Conservation (phyloP, 2,888 invertebrate genomes). For the Hesperia comma region DNA sequence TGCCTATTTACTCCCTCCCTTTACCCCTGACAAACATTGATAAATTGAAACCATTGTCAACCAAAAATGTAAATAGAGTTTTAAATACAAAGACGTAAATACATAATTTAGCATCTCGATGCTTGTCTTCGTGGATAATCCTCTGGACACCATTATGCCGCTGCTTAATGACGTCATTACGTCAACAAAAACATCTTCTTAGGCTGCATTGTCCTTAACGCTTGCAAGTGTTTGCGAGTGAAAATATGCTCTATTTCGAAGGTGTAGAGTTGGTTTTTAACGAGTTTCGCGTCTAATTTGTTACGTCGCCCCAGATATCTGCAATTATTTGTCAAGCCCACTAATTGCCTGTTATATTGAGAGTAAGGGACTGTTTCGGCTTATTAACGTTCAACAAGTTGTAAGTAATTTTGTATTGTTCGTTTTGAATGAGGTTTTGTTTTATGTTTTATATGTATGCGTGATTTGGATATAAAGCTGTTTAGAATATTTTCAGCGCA, state of each 20-base stretch:
- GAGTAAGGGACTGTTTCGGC: slow-evolving; percentile 57
- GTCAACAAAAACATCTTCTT: slow-evolving; percentile 68
- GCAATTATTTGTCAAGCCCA: slow-evolving; percentile 69
- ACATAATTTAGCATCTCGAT: slow-evolving; percentile 37
- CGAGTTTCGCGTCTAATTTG: slow-evolving; percentile 43
- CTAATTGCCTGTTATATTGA: slow-evolving; percentile 69
- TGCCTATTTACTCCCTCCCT: not conserved
- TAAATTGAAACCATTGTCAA: slow-evolving; percentile 2
- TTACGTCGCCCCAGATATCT: slow-evolving; percentile 57
- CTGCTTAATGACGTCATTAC: slow-evolving; percentile 74
- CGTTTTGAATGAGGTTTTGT: not conserved
- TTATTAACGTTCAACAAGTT: slow-evolving; percentile 56
- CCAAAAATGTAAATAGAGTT: slow-evolving; percentile 3
- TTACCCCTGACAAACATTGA: not conserved
- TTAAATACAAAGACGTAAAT: slow-evolving; percentile 27
- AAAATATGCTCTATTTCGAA: slow-evolving; percentile 20
- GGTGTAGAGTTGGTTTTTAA: slow-evolving; percentile 39
- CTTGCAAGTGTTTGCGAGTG: not conserved
- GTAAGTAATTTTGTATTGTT: slow-evolving; percentile 43
- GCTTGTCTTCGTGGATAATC: slow-evolving; percentile 56
- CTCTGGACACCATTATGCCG: slow-evolving; percentile 61
- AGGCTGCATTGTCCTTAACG: slow-evolving; percentile 61
- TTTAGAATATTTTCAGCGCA: too few species aligned
- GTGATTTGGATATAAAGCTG: too few species aligned
- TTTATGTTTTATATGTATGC: not conserved